Base-by-base conservation (phyloP, 2,797 vertebrate genomes). In the Gymnoscopelus braueri region DNA sequence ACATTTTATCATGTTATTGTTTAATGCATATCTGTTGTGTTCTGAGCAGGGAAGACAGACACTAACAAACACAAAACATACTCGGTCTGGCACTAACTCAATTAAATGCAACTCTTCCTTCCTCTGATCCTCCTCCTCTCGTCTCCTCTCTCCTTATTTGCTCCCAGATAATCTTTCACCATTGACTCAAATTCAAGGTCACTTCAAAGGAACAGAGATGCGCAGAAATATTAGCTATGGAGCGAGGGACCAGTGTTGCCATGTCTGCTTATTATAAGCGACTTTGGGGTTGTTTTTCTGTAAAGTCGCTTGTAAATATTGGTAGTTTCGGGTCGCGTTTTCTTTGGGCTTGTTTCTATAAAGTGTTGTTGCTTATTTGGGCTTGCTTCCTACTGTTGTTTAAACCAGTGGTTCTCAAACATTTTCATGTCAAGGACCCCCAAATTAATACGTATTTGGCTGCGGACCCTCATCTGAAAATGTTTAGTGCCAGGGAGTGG, bases 201-300 rank as follows among this genome's bases (percentile, higher is more conserved):
- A 76, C 85, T 83, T 85, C 67, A 84, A 82, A 87, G 72, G 62
- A 79, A 74, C 32, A 35, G 47, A 12, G 64, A 62, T 48, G 75
- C 59, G 44, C 69, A 32, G 35, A 53, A 62, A 49, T 64, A 49
- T 65, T 48, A 35, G 69, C 4, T 59, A 12, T 29, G 35, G 24
- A 44, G 39, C 6, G 19, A 55, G 59, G 24, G 50, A 19, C 8
- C 1, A 44, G 39, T 44, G 39, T 44, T 44, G 39, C 39, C 39
- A 44, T 44, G 39, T 44, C 39, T 10, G 39, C 39, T 44, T 10
- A 44, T 44, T 44, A 44, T 10, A 44, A 44, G 39, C 39, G 39
- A 44, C 39, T 7, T 39, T 10, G 39, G 39, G 39, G 7, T 44
- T 44, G 39, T 9, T 44, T 44, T 44, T 44, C 39, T 44, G 39